Evolutionary conservation across 2,113 vertebrate species (phyloP), one percentile per base, ranked within the genome.

Genomic region (Rattus norvegicus): DNA sequence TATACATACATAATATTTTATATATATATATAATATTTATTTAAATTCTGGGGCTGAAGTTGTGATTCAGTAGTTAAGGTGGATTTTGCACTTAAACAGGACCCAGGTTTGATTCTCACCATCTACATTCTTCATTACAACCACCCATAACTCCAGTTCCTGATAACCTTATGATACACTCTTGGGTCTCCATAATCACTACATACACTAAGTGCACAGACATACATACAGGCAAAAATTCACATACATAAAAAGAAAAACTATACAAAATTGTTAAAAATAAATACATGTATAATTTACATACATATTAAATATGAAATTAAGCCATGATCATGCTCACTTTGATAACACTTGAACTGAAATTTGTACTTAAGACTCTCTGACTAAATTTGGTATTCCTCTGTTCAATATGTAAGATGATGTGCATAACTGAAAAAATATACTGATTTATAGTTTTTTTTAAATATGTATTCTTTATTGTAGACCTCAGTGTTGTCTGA

Each of bases 381-480:
- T 84, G 76, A 10, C 7, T 90, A 24, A 9, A 1, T 86, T 56
- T 92, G 90, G 33, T 33, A 63, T 59, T 96, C n/a, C 10, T 56
- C 54, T 0, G 56, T 47, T 83, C 63, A 84, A 92, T 95, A 95
- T 92, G 67, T 24, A n/a, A 83, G 85, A 30, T 85, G 94, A 33
- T 69, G 1, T 33, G 12, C 67, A 95, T 8, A 14, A 81, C 79
- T 26, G 7, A 70, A 47, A 43, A 28, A 88, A 7, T 39, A 4
- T 0, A 28, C 47, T 90, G 12, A n/a, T 98, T 85, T n/a, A 49
- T 43, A 43, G 43, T 43, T 43, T 3, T 43, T 43, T 43, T 43
- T 43, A n/a, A n/a, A n/a, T n/a, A n/a, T n/a, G n/a, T n/a, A n/a
- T n/a, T n/a, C n/a, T n/a, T n/a, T n/a, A n/a, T n/a, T n/a, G n/a